Evolutionary conservation across 2,797 vertebrate genomes (phyloP).

Genomic region (Sebastes iracundus): DNA sequence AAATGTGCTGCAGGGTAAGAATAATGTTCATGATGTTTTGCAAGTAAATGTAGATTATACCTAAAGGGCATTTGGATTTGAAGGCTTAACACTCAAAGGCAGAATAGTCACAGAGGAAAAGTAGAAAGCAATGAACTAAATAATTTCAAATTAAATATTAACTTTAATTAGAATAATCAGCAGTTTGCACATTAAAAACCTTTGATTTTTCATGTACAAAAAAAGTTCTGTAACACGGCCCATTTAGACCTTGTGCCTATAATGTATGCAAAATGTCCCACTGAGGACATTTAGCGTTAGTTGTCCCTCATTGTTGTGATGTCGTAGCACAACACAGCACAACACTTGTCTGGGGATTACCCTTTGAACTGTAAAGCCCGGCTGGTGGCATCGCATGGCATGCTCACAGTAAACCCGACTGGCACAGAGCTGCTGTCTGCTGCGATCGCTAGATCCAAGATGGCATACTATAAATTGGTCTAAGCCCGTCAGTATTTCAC

Average conservation of each 20-base stretch:
- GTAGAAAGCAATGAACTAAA: not conserved
- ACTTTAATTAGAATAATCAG: not conserved
- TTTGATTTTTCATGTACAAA: not conserved
- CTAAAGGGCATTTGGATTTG: not conserved
- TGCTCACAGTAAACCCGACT: constrained; percentile 64
- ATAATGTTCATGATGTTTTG: not conserved
- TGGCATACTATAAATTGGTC: constrained; percentile 74
- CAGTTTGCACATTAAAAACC: not conserved
- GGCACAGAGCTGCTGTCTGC: constrained; percentile 67
- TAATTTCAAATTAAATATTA: not conserved
- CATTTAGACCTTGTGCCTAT: not conserved
- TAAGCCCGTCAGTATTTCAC: constrained; percentile 72
- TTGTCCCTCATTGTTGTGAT: constrained; percentile 52
- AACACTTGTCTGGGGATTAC: constrained; percentile 63
- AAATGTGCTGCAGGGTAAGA: not conserved
- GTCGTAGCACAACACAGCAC: constrained; percentile 37
- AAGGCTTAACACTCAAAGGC: not conserved
- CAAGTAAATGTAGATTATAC: not conserved
- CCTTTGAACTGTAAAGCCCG: constrained; percentile 59
- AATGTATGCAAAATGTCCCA: constrained; percentile 8
- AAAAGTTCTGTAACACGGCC: not conserved
- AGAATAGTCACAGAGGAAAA: not conserved
- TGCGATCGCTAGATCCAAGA: constrained; percentile 64
- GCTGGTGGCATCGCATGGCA: constrained; percentile 63
- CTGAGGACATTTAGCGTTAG: constrained; percentile 17